phyloP scores from a whole-genome alignment of 2,888 invertebrate species.

The Anorthoa munda region DNA sequence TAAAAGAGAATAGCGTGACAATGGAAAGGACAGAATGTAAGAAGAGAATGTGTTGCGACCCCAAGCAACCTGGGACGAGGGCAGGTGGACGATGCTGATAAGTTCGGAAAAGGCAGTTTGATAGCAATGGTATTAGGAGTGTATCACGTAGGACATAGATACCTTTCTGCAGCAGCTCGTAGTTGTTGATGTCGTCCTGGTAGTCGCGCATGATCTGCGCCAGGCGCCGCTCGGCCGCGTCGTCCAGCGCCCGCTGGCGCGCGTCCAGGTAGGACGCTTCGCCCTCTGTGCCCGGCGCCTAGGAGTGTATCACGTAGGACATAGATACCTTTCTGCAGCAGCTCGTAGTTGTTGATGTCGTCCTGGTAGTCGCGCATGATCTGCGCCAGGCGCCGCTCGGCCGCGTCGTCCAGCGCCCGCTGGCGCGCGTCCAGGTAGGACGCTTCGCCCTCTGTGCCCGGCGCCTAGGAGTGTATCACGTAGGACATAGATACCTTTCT shows the following conservation, averaged over 20 bases:
- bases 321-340: constrained; percentile 91
- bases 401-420: constrained; percentile 93
- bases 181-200: constrained; percentile 94
- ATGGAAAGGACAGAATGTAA: too few species aligned
- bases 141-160: too few species aligned
- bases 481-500: constrained; percentile 86
- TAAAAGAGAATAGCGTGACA: too few species aligned
- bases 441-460: constrained; percentile 91
- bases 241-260: constrained; percentile 94
- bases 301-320: constrained; percentile 31
- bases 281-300: constrained; percentile 87
- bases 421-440: constrained; percentile 95
- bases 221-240: constrained; percentile 94
- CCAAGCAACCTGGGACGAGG: too few species aligned
- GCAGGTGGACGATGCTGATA: too few species aligned
- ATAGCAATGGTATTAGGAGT: too few species aligned
- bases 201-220: constrained; percentile 96
- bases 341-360: constrained; percentile 93
- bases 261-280: constrained; percentile 94
- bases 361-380: constrained; percentile 96
- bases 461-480: constrained; percentile 70
- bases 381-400: constrained; percentile 94
- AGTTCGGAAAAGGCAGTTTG: too few species aligned
- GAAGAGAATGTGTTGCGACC: too few species aligned
- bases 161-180: constrained; percentile 92